Conservation (phyloP, 1,140 invertebrate species). For the Caerostris extrusa region DNA sequence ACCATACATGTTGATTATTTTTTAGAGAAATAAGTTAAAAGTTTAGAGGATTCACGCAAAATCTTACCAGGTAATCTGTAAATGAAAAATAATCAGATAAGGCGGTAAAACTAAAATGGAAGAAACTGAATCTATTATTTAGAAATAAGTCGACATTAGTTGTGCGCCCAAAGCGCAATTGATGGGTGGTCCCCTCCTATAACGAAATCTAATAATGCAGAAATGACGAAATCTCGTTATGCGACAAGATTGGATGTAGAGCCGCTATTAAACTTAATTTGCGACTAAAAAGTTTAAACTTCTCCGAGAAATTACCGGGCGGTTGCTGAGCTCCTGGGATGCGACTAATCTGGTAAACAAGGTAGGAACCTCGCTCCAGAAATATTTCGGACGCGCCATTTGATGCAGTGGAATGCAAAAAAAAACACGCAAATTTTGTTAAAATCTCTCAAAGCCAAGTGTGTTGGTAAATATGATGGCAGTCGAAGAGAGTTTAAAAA, state of each 20-base stretch:
- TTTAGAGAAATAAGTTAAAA: no score
- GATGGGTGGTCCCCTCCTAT: not conserved
- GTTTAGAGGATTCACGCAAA: no score
- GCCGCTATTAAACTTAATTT: conserved; percentile 54
- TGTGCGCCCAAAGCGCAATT: not conserved
- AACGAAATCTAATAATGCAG: conserved; percentile 31
- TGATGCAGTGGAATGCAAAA: not conserved
- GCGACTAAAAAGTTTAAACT: conserved; percentile 54
- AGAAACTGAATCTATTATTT: no score
- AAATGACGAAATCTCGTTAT: conserved; percentile 50
- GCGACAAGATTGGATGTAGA: conserved; percentile 20
- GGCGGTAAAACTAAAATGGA: no score
- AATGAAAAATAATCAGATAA: no score
- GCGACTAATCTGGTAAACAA: conserved; percentile 42
- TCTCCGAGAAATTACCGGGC: conserved; percentile 7
- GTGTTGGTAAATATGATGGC: not conserved
- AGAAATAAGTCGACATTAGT: no score
- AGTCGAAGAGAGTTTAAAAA: not conserved
- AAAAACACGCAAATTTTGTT: not conserved
- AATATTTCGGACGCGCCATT: not conserved
- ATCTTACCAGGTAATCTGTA: no score
- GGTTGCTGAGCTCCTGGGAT: not conserved
- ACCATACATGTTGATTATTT: no score
- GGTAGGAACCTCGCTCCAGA: not conserved
- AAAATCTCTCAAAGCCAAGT: not conserved